Conservation (phyloP, 2,797 vertebrate genomes). For the Acanthurus leucopareius region DNA sequence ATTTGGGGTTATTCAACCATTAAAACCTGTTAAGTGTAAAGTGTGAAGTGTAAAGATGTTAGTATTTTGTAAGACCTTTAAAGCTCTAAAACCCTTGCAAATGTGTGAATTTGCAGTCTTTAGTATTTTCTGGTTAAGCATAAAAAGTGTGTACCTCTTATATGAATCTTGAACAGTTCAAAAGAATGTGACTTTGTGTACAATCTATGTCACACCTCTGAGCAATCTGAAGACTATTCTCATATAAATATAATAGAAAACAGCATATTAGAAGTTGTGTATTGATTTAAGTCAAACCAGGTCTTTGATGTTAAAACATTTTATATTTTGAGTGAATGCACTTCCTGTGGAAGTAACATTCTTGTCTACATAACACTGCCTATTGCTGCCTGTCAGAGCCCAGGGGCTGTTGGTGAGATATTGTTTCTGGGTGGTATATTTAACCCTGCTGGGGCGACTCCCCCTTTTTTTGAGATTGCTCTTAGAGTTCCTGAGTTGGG, state of each 20-base stretch:
- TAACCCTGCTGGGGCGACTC: slow-evolving; percentile 73
- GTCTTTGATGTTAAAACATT: background rate
- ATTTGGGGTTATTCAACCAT: background rate
- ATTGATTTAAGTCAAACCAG: slow-evolving; percentile 8
- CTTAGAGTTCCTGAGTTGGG: slow-evolving; percentile 68
- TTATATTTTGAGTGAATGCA: background rate
- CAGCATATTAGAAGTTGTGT: background rate
- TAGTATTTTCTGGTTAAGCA: background rate
- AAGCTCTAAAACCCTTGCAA: background rate
- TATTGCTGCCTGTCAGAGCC: slow-evolving; percentile 47
- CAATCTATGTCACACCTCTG: background rate
- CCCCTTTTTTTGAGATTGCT: slow-evolving; percentile 57
- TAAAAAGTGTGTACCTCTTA: background rate
- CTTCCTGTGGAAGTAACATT: slow-evolving; percentile 33
- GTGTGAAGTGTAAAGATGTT: background rate
- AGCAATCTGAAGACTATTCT: background rate
- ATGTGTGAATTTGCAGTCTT: background rate
- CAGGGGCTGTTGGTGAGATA: slow-evolving; percentile 59
- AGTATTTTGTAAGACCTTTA: background rate
- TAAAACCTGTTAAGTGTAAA: background rate
- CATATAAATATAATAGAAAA: background rate
- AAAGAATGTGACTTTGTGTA: background rate
- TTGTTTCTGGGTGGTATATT: slow-evolving; percentile 75
- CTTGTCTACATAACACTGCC: slow-evolving; percentile 42
- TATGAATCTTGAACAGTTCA: background rate